phyloP scores from a whole-genome alignment of 2,113 vertebrate genomes.

The Oreocharis arfaki region DNA sequence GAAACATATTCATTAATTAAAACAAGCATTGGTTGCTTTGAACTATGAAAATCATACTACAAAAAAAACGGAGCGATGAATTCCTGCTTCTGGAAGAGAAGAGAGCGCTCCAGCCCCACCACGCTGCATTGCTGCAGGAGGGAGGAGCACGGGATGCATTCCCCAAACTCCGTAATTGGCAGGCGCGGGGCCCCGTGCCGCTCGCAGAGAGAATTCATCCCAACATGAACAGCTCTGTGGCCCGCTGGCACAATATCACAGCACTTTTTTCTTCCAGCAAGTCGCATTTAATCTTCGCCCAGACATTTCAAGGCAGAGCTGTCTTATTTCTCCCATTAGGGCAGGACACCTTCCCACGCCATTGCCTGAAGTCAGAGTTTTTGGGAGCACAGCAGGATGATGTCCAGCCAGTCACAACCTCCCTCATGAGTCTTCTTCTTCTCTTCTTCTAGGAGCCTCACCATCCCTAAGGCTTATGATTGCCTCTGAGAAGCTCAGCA shows the following conservation, averaged over 20 bases:
- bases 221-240: background rate
- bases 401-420: background rate
- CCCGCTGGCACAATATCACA: conserved; percentile 12
- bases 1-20: conserved; percentile 43
- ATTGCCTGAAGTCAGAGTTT: background rate
- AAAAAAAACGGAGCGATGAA: background rate
- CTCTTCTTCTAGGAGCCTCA: background rate
- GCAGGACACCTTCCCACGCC: conserved; percentile 27
- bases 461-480: background rate
- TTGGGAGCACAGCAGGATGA: background rate
- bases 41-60: background rate
- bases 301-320: conserved; percentile 38
- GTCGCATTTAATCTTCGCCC: conserved; percentile 25
- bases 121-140: background rate
- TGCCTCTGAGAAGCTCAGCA: background rate
- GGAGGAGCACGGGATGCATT: background rate
- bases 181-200: background rate
- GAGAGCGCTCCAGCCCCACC: background rate
- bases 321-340: background rate
- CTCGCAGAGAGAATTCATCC: background rate
- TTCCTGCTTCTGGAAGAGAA: background rate
- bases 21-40: conserved; percentile 43
- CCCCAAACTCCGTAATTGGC: background rate
- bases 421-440: background rate
- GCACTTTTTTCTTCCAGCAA: background rate